Percentiles rank a stretch among this genome's conserved stretches.
Evolutionary conservation across 2,888 invertebrate genomes (phyloP).

Genomic region (Alcis repandata): DNA sequence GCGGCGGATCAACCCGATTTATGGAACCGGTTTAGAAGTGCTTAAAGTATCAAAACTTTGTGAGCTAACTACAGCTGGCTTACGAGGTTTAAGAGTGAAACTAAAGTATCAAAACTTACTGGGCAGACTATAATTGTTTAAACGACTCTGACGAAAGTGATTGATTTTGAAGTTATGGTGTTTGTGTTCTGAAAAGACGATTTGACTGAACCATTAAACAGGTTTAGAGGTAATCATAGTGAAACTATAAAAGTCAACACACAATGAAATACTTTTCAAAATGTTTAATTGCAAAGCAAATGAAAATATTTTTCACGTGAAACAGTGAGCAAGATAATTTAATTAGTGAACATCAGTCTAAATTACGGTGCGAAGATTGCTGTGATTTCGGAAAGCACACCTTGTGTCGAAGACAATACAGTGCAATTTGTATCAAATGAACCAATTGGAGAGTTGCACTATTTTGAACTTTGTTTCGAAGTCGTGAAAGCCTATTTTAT

Average conservation of each 20-base stretch:
- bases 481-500: not conserved
- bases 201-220: not conserved
- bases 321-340: constrained; percentile 41
- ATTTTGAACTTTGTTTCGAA: constrained; percentile 1
- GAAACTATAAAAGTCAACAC: not conserved
- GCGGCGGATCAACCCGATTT: constrained; percentile 34
- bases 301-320: constrained; percentile 25
- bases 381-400: constrained; percentile 47
- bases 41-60: constrained; percentile 31
- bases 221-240: not conserved
- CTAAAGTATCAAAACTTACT: not conserved
- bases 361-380: constrained; percentile 52
- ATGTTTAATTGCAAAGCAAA: not conserved
- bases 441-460: not conserved
- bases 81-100: not conserved
- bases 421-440: constrained; percentile 31
- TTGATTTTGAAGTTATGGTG: not conserved
- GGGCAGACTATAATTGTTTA: not conserved
- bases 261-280: not conserved
- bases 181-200: not conserved
- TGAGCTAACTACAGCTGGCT: not conserved
- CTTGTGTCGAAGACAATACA: constrained; percentile 20
- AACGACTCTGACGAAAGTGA: not conserved
- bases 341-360: constrained; percentile 49
- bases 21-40: constrained; percentile 33